Percentiles rank a stretch among this genome's conserved stretches.
Evolutionary conservation across 2,113 vertebrate genomes (phyloP).

Genomic region (Sterrhoptilus dennistouni): DNA sequence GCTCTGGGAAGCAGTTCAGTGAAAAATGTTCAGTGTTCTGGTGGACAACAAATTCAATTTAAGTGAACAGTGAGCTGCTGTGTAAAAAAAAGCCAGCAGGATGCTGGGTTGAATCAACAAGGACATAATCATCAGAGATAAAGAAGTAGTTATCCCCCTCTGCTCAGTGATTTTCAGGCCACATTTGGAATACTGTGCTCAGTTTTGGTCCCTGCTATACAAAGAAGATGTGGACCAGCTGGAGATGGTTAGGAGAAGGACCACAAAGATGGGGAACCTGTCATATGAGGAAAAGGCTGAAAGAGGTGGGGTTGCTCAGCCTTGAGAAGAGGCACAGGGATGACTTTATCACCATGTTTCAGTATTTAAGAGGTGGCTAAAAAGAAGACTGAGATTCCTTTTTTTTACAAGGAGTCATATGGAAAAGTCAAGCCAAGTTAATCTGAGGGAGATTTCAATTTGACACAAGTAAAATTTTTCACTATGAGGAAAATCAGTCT

Average conservation of each 20-base stretch:
- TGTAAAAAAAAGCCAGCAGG: background rate
- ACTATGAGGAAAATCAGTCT: background rate
- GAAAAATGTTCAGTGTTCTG: background rate
- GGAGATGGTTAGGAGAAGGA: background rate
- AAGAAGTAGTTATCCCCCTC: background rate
- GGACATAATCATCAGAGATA: background rate
- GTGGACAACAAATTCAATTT: background rate
- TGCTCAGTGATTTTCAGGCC: background rate
- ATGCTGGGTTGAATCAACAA: background rate
- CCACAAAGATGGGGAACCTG: background rate
- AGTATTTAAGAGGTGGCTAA: background rate
- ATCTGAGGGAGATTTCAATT: background rate
- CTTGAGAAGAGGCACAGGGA: background rate
- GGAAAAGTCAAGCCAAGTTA: background rate
- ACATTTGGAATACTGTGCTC: background rate
- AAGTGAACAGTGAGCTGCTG: background rate
- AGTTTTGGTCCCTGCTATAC: background rate
- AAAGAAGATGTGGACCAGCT: background rate
- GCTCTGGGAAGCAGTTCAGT: background rate
- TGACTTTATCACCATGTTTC: background rate
- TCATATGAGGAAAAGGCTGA: background rate
- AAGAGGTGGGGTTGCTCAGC: background rate
- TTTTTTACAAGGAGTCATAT: background rate
- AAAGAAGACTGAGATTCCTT: background rate
- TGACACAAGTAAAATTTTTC: background rate